Base-by-base conservation (phyloP, 2,113 vertebrate genomes). In the Micromys minutus region DNA sequence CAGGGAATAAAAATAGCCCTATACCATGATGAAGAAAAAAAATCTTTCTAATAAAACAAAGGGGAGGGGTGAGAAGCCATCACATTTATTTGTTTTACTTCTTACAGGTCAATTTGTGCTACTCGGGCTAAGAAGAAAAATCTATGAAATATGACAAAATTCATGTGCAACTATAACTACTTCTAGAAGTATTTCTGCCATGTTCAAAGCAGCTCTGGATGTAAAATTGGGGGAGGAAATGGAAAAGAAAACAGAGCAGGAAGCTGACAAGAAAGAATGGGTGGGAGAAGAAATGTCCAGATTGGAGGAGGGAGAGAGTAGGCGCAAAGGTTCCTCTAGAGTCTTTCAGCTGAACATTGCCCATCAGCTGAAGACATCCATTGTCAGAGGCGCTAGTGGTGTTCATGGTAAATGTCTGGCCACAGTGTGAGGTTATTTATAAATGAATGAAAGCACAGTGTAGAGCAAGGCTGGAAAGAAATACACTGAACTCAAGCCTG, bases 361-460 rank as follows among this genome's bases (percentile, higher is more conserved):
- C 96, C 98, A 86, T 96, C 19, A 0, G 97, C 96, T 84, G 95
- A 97, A 96, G 87, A 94, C 0, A 13, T 88, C 57, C 92, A 94
- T 94, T 97, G 96, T 97, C 96, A 95, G 98, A 97, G 89, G 76
- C 92, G 97, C 95, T 94, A 85, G 97, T 13, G 95, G 94, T 57
- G 88, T 91, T 95, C 95, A 94, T 93, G 97, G 97, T 97, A 97
- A 98, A 97, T 97, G 96, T 86, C 95, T 98, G 98, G 96, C 93
- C 55, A 87, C 8, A 0, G 90, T 93, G 79, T 92, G 97, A 89
- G 39, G 80, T 97, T 96, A 98, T 97, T 55, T 59, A 36, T n/a
- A 90, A 92, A 36, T 8, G 36, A 50, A 63, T 47, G 36, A 63
- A 94, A 74, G n/a, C 52, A 81, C 92, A 77, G 57, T 12, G 17